Evolutionary conservation across 2,113 vertebrate genomes (phyloP).

Genomic region (Engystomops pustulosus): DNA sequence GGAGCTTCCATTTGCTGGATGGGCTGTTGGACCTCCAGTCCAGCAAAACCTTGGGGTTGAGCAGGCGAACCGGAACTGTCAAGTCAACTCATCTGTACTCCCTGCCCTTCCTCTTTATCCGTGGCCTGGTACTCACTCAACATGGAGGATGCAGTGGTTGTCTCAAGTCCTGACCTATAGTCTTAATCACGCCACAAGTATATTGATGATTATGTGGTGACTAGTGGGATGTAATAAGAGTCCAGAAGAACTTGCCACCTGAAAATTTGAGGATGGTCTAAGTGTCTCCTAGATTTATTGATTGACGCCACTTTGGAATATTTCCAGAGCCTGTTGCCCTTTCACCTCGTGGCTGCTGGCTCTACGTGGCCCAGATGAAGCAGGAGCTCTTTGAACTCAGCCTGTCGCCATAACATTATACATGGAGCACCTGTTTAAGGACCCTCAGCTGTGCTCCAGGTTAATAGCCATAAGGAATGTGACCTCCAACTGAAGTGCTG

Average conservation of each 20-base stretch:
- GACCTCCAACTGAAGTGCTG: conserved; percentile 29
- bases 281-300: neutral
- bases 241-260: too few relatives aligned
- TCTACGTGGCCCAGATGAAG: neutral
- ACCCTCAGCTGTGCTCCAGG: conserved; percentile 52
- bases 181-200: neutral
- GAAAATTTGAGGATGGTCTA: too few relatives aligned
- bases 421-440: conserved; percentile 41
- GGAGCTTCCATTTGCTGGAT: too few relatives aligned
- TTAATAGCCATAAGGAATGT: conserved; percentile 50
- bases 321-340: neutral
- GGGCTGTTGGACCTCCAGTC: too few relatives aligned
- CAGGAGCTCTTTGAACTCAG: neutral
- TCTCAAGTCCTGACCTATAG: neutral
- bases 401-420: neutral
- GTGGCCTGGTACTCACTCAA: neutral
- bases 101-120: neutral
- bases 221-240: too few relatives aligned
- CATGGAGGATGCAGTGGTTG: neutral
- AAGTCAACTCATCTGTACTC: too few relatives aligned
- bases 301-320: neutral
- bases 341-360: neutral
- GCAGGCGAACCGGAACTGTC: too few relatives aligned
- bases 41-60: too few relatives aligned
- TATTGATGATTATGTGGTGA: too few relatives aligned